These are phyloP conservation scores for Zosterops pallidus DNA, from an alignment of 2,113 vertebrate species.

Conservation along the genomic window DNA sequence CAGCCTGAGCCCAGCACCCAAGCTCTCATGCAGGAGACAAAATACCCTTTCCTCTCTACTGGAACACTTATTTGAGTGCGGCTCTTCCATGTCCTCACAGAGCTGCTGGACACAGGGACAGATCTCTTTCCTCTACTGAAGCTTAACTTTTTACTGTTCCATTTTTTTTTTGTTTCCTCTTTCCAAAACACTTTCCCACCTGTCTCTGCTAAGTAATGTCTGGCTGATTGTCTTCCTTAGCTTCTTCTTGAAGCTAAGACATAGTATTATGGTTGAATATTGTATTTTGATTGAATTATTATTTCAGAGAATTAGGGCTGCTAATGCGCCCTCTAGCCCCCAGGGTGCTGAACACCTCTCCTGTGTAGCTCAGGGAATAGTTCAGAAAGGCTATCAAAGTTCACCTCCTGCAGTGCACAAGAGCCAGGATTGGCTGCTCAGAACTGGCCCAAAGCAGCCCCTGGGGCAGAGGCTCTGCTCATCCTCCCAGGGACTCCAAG, in stretches of 20 bases:
- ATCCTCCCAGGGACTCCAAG: neutral
- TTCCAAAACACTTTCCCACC: neutral
- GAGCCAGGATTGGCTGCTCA: neutral
- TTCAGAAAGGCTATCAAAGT: neutral
- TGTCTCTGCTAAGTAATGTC: neutral
- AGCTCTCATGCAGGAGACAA: neutral
- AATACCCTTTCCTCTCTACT: neutral
- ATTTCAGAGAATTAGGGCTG: neutral
- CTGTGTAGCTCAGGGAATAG: neutral
- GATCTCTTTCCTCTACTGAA: neutral
- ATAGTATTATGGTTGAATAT: no score
- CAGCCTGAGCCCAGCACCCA: neutral
- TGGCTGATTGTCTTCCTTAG: neutral
- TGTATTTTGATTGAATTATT: neutral
- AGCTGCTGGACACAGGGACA: neutral
- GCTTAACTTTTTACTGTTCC: neutral
- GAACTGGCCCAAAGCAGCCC: fast-evolving
- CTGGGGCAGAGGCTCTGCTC: neutral
- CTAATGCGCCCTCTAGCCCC: neutral
- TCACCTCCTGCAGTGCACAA: neutral
- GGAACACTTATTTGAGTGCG: neutral
- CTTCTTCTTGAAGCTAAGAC: neutral
- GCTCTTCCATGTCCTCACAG: constrained; percentile 7
- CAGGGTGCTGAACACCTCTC: neutral
- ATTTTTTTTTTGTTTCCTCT: neutral